A percentile compares a stretch with the other conserved stretches of the same genome.
phyloP scores from a whole-genome alignment of 2,888 invertebrate genomes.

The Phymatocera aterrima region DNA sequence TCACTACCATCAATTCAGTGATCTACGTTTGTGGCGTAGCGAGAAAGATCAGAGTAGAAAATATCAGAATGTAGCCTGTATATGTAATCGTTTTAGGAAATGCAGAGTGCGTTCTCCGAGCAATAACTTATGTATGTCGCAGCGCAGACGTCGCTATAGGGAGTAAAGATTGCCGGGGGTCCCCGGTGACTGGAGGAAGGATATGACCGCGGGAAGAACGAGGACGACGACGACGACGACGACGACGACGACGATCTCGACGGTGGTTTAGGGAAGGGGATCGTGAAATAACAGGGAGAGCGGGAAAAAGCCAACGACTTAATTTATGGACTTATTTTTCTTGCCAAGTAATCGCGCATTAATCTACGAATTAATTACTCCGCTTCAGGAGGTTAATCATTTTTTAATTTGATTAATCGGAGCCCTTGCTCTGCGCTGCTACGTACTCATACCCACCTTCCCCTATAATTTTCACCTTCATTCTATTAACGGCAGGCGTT shows the following conservation, averaged over 20 bases:
- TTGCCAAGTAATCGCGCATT: slow-evolving; percentile 63
- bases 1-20: no score
- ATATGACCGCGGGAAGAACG: slow-evolving; percentile 27
- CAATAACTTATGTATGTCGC: slow-evolving; percentile 60
- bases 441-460: neutral
- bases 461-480: slow-evolving; percentile 10
- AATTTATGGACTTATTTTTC: slow-evolving; percentile 68
- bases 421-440: neutral
- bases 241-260: neutral
- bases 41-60: slow-evolving; percentile 13
- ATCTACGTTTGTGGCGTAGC: neutral
- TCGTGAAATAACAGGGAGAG: slow-evolving; percentile 41
- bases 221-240: neutral
- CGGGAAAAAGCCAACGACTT: slow-evolving; percentile 52
- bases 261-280: slow-evolving; percentile 38
- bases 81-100: slow-evolving; percentile 63
- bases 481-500: slow-evolving; percentile 51
- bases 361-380: slow-evolving; percentile 65
- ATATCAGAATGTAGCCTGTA: no score
- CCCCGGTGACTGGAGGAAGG: slow-evolving; percentile 5
- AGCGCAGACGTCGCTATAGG: slow-evolving; percentile 32
- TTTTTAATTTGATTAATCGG: slow-evolving; percentile 62
- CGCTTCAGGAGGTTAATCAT: slow-evolving; percentile 52
- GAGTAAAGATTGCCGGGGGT: slow-evolving; percentile 34
- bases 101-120: slow-evolving; percentile 63